Evolutionary conservation across 2,888 invertebrate genomes (phyloP).

Genomic region (Parascotia fuliginaria): DNA sequence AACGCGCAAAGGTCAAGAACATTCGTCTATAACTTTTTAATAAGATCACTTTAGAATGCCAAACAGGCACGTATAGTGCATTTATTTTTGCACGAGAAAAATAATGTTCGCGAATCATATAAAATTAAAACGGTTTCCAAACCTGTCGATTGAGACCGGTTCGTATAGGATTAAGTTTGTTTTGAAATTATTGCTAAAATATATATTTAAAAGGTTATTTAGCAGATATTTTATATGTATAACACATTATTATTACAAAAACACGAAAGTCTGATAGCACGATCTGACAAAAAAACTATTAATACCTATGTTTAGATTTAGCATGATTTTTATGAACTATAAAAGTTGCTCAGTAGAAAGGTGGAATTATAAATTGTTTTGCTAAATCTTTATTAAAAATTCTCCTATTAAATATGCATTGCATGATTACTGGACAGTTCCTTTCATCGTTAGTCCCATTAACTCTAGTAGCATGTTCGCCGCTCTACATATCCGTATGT

Average conservation of each 20-base stretch:
- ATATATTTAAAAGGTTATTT: constrained; percentile 5
- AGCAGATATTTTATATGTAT: neutral
- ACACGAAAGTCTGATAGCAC: neutral
- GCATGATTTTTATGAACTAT: too few relatives aligned
- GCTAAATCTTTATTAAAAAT: too few relatives aligned
- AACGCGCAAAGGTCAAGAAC: constrained; percentile 54
- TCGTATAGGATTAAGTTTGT: constrained; percentile 5
- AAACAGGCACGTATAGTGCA: constrained; percentile 21
- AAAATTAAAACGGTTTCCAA: constrained; percentile 12
- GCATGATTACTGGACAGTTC: constrained; percentile 16
- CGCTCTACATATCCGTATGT: constrained; percentile 20
- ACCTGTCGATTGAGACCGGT: constrained; percentile 10
- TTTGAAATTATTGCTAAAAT: constrained; percentile 9
- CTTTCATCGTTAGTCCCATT: neutral
- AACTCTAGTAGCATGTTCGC: constrained; percentile 5
- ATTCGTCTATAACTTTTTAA: constrained; percentile 38
- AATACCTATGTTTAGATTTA: too few relatives aligned
- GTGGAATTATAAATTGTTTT: too few relatives aligned
- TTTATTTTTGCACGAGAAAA: constrained; percentile 19
- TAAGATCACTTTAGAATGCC: constrained; percentile 47
- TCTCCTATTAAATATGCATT: neutral
- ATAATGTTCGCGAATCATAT: constrained; percentile 4
- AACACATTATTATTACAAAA: neutral
- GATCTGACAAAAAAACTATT: too few relatives aligned
- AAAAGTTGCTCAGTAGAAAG: too few relatives aligned